Conservation (phyloP, 2,888 invertebrate genomes). For the Chelonus formosanus region DNA sequence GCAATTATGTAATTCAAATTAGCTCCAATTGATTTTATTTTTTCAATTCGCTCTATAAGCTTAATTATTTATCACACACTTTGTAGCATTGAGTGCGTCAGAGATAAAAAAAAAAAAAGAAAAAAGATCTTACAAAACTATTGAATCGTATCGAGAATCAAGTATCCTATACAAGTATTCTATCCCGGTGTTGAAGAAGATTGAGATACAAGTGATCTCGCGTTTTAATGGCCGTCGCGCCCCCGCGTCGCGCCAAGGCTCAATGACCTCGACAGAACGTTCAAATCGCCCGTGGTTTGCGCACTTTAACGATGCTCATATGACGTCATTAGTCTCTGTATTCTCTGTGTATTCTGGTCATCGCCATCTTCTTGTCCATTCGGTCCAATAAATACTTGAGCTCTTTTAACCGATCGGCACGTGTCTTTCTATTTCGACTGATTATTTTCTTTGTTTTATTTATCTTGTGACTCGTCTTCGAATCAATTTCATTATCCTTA, state of each 20-base stretch:
- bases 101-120: neutral
- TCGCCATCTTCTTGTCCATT: conserved; percentile 12
- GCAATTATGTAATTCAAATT: too few relatives aligned
- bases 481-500: conserved; percentile 11
- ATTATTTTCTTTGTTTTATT: conserved; percentile 8
- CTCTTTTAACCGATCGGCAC: neutral
- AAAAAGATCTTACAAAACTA: neutral
- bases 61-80: neutral
- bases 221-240: conserved; percentile 54
- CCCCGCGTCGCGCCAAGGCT: conserved; percentile 59
- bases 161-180: neutral
- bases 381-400: conserved; percentile 4
- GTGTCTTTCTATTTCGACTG: neutral
- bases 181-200: conserved; percentile 4
- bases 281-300: conserved; percentile 28
- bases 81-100: conserved; percentile 3
- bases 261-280: conserved; percentile 55
- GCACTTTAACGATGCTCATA: conserved; percentile 20
- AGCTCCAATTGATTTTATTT: too few relatives aligned
- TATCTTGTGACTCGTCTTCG: conserved; percentile 11
- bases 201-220: conserved; percentile 30
- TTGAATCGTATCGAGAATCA: conserved; percentile 1
- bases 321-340: conserved; percentile 27
- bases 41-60: too few relatives aligned
- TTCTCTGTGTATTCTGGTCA: neutral